Evolutionary conservation across 2,888 invertebrate species (phyloP).

Genomic region (Hirudinaria manillensis): DNA sequence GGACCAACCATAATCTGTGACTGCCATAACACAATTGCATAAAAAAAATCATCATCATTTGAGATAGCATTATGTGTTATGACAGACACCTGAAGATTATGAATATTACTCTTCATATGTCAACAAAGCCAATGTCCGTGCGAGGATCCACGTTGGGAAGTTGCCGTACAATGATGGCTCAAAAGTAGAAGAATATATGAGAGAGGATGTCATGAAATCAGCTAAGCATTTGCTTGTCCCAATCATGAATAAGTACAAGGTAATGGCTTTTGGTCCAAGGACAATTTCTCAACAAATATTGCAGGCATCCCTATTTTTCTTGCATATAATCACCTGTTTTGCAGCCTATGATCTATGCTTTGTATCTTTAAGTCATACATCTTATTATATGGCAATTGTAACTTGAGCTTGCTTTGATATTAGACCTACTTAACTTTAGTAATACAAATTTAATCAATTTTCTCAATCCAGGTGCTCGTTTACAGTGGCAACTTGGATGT

Average conservation of each 20-base stretch:
- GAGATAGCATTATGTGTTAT: neutral
- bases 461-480: slow-evolving; percentile 61
- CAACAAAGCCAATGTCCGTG: slow-evolving; percentile 58
- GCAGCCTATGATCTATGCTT: no score
- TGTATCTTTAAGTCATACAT: no score
- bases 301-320: no score
- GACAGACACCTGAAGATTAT: slow-evolving; percentile 44
- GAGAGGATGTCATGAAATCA: slow-evolving; percentile 68
- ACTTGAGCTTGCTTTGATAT: no score
- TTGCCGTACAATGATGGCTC: slow-evolving; percentile 59
- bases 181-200: slow-evolving; percentile 68
- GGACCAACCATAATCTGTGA: no score
- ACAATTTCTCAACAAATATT: no score
- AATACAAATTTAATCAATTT: neutral
- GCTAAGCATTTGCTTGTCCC: slow-evolving; percentile 60
- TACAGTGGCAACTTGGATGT: slow-evolving; percentile 88
- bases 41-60: neutral
- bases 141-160: slow-evolving; percentile 78
- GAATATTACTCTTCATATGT: slow-evolving; percentile 48
- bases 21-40: no score
- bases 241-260: slow-evolving; percentile 48
- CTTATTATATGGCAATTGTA: no score
- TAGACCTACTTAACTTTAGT: neutral
- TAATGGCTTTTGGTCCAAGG: neutral
- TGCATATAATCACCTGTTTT: no score